A percentile compares a stretch with the other conserved stretches of the same genome.
Conservation (phyloP, 1,140 invertebrate species). For the Drosophila sulfurigaster region DNA sequence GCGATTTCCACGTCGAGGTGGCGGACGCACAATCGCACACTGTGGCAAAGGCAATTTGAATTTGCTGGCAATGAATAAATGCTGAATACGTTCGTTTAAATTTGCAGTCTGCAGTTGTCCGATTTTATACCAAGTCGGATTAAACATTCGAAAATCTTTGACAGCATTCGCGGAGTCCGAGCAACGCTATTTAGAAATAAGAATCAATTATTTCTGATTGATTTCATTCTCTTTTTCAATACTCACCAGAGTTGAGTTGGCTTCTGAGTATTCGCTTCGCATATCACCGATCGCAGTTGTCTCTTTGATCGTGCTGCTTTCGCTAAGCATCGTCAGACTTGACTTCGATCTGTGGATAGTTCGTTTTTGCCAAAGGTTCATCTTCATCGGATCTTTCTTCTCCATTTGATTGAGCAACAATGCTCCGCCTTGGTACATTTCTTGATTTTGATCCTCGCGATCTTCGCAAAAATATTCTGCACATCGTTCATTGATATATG, state of each 20-base stretch:
- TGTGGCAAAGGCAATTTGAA: background rate
- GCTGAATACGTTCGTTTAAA: background rate
- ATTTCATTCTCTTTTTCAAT: too few species aligned
- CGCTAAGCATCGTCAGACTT: background rate
- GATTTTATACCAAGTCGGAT: background rate
- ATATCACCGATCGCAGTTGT: background rate
- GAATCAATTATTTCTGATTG: too few species aligned
- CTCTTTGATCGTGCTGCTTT: background rate
- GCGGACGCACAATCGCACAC: background rate
- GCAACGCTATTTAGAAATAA: background rate
- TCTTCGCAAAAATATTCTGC: background rate
- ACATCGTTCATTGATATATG: conserved; percentile 8
- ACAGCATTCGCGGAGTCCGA: background rate
- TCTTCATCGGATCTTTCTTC: background rate
- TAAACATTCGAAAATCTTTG: background rate
- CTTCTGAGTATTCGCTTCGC: too few species aligned
- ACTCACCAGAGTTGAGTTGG: too few species aligned
- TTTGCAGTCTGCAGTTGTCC: background rate
- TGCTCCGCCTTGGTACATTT: background rate
- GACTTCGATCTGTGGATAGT: background rate
- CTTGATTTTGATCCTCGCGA: background rate
- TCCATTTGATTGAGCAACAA: background rate
- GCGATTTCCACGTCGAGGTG: background rate
- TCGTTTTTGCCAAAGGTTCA: background rate
- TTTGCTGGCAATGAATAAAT: background rate